Evolutionary conservation across 1,140 invertebrate species (phyloP).

Genomic region (Tyrophagus putrescentiae): DNA sequence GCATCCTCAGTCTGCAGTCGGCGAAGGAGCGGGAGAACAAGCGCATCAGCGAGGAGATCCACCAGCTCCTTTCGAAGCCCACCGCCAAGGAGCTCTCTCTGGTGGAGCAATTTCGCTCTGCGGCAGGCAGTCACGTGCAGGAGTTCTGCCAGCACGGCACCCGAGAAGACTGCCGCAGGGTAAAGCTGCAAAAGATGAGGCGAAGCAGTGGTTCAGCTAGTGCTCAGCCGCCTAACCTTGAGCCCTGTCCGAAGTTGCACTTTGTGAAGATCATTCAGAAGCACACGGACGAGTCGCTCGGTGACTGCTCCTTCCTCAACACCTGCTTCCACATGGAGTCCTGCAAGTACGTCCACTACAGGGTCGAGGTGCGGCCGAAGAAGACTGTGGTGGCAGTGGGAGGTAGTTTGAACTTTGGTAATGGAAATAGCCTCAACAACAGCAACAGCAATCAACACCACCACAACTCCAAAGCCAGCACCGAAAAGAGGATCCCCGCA

Average conservation of each 20-base stretch:
- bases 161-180: slow-evolving; percentile 56
- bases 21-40: slow-evolving; percentile 88
- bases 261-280: slow-evolving; percentile 94
- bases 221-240: too few relatives aligned
- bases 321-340: slow-evolving; percentile 98
- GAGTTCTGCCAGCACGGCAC: slow-evolving; percentile 94
- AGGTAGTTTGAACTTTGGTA: too few relatives aligned
- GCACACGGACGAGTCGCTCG: slow-evolving; percentile 87
- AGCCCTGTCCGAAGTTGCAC: slow-evolving; percentile 72
- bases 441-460: background rate
- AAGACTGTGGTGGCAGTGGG: too few relatives aligned
- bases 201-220: slow-evolving; percentile 45
- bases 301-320: slow-evolving; percentile 93
- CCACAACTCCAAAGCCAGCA: background rate
- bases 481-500: too few relatives aligned
- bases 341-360: slow-evolving; percentile 93
- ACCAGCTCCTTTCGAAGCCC: slow-evolving; percentile 80
- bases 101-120: slow-evolving; percentile 83
- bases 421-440: too few relatives aligned
- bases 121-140: slow-evolving; percentile 63
- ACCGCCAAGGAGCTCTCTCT: slow-evolving; percentile 87
- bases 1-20: slow-evolving; percentile 76
- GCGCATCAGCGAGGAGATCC: slow-evolving; percentile 85
- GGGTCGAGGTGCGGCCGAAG: slow-evolving; percentile 49
- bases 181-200: background rate